These are phyloP conservation scores for fruit fly (Drosophila melanogaster) DNA, from an alignment of 1,140 invertebrate genomes.

Conservation along the genomic window Release_6_plus_ISO1_MT NC_004354.4:1731001-1731500, in stretches of 20 bases:
- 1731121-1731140: slow-evolving; percentile 36
- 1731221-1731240: slow-evolving; percentile 77
- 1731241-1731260: slow-evolving; percentile 75
- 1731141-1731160: slow-evolving; percentile 78
- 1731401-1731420: slow-evolving; percentile 66
- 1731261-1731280: slow-evolving; percentile 1
- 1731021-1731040: slow-evolving; percentile 66
- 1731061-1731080: not conserved
- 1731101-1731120: slow-evolving; percentile 25
- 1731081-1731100: slow-evolving; percentile 38
- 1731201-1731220: slow-evolving; percentile 31
- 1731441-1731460: slow-evolving; percentile 13
- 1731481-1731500: not conserved
- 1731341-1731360: not conserved
- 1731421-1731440: slow-evolving; percentile 76
- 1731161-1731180: slow-evolving; percentile 68
- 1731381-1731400: slow-evolving; percentile 14
- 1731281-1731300: not conserved
- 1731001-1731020: slow-evolving; percentile 34
- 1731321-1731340: not conserved
- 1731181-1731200: slow-evolving; percentile 49
- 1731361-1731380: not conserved
- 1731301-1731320: slow-evolving; percentile 23
- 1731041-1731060: slow-evolving; percentile 54
- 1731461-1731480: not conserved